Conservation (phyloP, 2,113 vertebrate genomes). For the Alosa alosa region DNA sequence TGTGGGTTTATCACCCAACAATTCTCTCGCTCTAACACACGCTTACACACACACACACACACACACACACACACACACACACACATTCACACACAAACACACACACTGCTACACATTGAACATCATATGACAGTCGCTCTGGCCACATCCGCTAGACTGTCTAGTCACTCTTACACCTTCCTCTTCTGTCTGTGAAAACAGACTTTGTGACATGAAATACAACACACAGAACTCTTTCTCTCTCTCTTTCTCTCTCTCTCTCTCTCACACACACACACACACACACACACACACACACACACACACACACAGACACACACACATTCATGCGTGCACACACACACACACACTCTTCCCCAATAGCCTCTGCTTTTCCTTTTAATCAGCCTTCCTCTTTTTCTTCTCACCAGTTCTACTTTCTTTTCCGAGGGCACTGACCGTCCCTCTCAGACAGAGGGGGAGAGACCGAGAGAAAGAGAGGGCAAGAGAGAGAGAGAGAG, state of each 20-base stretch:
- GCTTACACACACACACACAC: neutral
- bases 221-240: neutral
- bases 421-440: conserved; percentile 44
- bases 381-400: conserved; percentile 56
- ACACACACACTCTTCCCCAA: neutral
- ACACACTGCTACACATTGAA: neutral
- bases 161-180: conserved; percentile 30
- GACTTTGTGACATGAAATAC: neutral
- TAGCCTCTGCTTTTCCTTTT: conserved; percentile 59
- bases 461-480: neutral
- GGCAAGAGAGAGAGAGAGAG: neutral
- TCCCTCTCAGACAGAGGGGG: conserved; percentile 2
- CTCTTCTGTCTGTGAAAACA: conserved; percentile 42
- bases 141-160: conserved; percentile 61
- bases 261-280: neutral
- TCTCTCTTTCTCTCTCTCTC: too few species aligned
- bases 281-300: neutral
- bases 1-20: too few species aligned
- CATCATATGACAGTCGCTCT: conserved; percentile 45
- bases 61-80: neutral
- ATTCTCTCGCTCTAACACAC: neutral
- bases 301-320: neutral
- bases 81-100: neutral
- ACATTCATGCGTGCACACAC: neutral
- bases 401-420: conserved; percentile 47